Base-by-base conservation (phyloP, 1,140 invertebrate genomes). In the Caenorhabditis brenneri region DNA sequence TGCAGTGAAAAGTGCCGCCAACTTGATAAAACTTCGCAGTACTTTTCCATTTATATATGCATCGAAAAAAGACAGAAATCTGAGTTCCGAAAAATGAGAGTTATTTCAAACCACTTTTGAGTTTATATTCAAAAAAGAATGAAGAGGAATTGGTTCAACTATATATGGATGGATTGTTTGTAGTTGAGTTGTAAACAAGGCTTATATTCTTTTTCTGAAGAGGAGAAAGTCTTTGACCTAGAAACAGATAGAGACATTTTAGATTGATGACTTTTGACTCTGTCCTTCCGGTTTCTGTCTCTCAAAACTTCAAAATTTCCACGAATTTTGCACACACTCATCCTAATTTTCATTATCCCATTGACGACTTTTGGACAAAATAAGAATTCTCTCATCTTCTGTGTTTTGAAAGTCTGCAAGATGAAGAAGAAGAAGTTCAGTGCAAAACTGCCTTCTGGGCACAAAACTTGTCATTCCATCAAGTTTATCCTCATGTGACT, bases 401-500 rank as follows among this genome's bases (percentile, higher is more conserved):
- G 65, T 74, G 65, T 74, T 74, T 55, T 55, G 27, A 80, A n/a
- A 33, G 51, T 49, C 24, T 80, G 27, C 48, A 31, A 46, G 10
- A n/a, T n/a, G n/a, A 9, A 15, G 27, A n/a, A 10, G 60, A 49
- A 80, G 2, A 51, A 80, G 51, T 80, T 80, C 48, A n/a, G 33
- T 51, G 48, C 46, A 80, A 51, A 53, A 31, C 46, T 36, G 78
- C 49, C 49, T 53, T 53, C 24, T 80, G 78, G 78, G 78, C 46
- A 53, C 46, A 51, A 53, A 80, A 33, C 48, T 53, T 53, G 46
- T 80, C 78, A 80, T 53, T 80, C 46, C 49, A 80, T 53, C 49
- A 51, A 80, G 48, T 80, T 51, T 53, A 80, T 51, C 78, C 49
- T 53, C 46, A 51, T 80, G 78, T 51, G 78, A 53, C 46, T 51